phyloP scores from a whole-genome alignment of 2,888 invertebrate species.

The Drosophila limbata region DNA sequence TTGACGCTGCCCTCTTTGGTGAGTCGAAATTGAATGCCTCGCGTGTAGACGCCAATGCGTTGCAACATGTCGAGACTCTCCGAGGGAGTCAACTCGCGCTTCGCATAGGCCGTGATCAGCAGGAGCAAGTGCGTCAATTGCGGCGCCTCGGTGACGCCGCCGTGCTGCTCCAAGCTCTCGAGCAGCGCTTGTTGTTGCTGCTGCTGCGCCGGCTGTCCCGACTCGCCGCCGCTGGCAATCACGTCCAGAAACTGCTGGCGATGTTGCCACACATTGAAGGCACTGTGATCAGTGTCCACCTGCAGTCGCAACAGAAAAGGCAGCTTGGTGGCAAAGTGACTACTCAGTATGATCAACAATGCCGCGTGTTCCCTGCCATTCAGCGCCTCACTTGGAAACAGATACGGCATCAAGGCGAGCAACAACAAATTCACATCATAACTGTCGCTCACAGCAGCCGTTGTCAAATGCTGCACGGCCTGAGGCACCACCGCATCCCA shows the following conservation, averaged over 20 bases:
- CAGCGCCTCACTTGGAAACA: conserved; percentile 70
- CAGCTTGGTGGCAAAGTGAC: conserved; percentile 65
- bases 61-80: conserved; percentile 69
- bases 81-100: conserved; percentile 48
- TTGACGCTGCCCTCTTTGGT: conserved; percentile 61
- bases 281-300: conserved; percentile 19
- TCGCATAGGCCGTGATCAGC: conserved; percentile 74
- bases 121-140: conserved; percentile 75
- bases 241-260: conserved; percentile 75
- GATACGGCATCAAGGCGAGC: conserved; percentile 77
- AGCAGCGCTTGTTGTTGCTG: conserved; percentile 69
- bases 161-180: conserved; percentile 70
- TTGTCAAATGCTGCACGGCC: conserved; percentile 86
- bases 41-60: conserved; percentile 51
- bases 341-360: conserved; percentile 65
- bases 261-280: conserved; percentile 63
- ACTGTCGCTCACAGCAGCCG: conserved; percentile 83
- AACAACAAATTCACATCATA: conserved; percentile 83
- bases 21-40: conserved; percentile 56
- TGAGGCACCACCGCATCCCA: conserved; percentile 83
- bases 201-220: conserved; percentile 26
- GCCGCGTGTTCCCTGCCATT: conserved; percentile 47
- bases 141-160: conserved; percentile 55
- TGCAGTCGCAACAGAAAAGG: conserved; percentile 62
- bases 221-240: conserved; percentile 54